These are phyloP conservation scores for Lymantria dispar DNA, from an alignment of 2,888 invertebrate species.

Conservation along the genomic window DNA sequence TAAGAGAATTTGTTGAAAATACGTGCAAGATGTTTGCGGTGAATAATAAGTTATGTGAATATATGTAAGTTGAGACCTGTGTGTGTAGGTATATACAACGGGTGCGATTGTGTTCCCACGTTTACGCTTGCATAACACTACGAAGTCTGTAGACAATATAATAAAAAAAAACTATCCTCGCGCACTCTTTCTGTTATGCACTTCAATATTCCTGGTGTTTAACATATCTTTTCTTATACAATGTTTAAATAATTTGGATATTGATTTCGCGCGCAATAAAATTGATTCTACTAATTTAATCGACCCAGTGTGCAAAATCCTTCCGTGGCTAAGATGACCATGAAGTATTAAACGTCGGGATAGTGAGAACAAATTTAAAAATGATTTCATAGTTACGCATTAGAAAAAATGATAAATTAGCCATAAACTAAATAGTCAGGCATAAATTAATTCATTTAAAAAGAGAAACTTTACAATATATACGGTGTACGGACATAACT, in stretches of 20 bases:
- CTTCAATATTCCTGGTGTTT: conserved; percentile 3
- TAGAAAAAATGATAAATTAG: too few species aligned
- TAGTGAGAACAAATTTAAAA: too few species aligned
- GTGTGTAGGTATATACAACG: conserved; percentile 41
- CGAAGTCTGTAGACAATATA: conserved; percentile 52
- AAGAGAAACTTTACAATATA: background rate
- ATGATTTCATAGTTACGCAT: too few species aligned
- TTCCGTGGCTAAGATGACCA: too few species aligned
- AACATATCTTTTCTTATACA: background rate
- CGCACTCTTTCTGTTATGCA: conserved; percentile 40
- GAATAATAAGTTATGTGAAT: conserved; percentile 30
- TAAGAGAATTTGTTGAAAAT: conserved; percentile 47
- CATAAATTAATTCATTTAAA: background rate
- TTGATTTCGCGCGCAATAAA: too few species aligned
- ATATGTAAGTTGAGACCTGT: conserved; percentile 23
- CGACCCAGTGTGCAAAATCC: too few species aligned
- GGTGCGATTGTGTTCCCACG: conserved; percentile 63
- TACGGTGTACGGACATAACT: background rate
- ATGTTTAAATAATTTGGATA: too few species aligned
- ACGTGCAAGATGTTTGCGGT: conserved; percentile 38
- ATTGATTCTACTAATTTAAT: too few species aligned
- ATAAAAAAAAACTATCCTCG: conserved; percentile 50
- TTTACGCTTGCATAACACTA: conserved; percentile 52
- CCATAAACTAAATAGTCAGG: too few species aligned
- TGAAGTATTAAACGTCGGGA: too few species aligned